A percentile compares a stretch with the other conserved stretches of the same genome.
These are phyloP conservation scores for Carabus problematicus DNA, from an alignment of 2,888 invertebrate genomes.

Conservation along the genomic window DNA sequence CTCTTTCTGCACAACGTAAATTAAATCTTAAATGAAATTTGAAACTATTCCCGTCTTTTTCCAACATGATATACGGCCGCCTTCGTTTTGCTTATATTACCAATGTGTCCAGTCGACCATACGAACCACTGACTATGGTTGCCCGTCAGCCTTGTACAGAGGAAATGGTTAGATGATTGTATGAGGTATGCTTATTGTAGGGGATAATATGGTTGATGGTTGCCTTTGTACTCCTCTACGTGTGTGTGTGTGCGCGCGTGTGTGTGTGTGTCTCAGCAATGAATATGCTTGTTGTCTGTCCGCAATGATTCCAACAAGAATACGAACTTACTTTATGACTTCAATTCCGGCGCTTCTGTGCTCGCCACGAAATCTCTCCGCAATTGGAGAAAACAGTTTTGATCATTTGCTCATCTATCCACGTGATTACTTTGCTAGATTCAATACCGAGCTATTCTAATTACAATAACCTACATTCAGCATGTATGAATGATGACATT, in stretches of 20 bases:
- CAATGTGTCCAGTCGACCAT: constrained; percentile 39
- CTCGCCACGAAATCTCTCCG: constrained; percentile 15
- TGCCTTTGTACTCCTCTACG: constrained; percentile 6
- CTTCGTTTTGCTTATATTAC: constrained; percentile 48
- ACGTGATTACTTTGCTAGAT: not conserved
- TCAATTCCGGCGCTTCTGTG: constrained; percentile 32
- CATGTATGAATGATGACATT: no score
- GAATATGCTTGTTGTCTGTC: no score
- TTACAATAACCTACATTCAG: no score
- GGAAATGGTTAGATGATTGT: constrained; percentile 15
- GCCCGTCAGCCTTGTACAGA: not conserved
- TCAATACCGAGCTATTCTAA: not conserved
- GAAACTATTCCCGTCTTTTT: constrained; percentile 56
- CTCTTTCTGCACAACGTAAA: constrained; percentile 53
- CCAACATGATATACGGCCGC: constrained; percentile 48
- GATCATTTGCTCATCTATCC: not conserved
- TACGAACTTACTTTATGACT: constrained; percentile 38
- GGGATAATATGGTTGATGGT: constrained; percentile 6
- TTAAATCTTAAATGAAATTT: constrained; percentile 62
- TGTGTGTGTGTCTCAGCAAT: no score
- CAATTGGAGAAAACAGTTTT: constrained; percentile 18
- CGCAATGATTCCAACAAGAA: constrained; percentile 19
- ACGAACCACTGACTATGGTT: not conserved
- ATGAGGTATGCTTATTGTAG: constrained; percentile 38
- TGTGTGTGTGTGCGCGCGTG: not conserved